A percentile compares a stretch with the other conserved stretches of the same genome.
These are phyloP conservation scores for Apoda limacodes DNA, from an alignment of 2,888 invertebrate species.

Conservation along the genomic window DNA sequence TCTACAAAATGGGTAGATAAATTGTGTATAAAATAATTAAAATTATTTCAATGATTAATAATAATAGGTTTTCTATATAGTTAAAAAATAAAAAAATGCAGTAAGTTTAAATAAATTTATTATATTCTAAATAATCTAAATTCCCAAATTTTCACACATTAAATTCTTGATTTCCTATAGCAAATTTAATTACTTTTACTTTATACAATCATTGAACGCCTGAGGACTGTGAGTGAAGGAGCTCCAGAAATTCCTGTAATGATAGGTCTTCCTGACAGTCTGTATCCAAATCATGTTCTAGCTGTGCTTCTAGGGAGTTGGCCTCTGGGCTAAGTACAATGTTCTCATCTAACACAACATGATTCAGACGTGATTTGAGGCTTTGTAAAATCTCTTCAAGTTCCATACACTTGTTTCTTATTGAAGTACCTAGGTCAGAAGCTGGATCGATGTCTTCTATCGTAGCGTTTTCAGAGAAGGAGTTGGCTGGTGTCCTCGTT, in stretches of 20 bases:
- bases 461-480: conserved; percentile 51
- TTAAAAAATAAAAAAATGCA: conserved; percentile 24
- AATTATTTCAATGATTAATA: too few relatives aligned
- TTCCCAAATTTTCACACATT: conserved; percentile 52
- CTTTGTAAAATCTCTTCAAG: conserved; percentile 63
- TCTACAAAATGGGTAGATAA: too few relatives aligned
- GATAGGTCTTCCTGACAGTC: conserved; percentile 65
- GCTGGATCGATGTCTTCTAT: conserved; percentile 62
- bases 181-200: conserved; percentile 21
- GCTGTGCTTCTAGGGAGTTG: conserved; percentile 57
- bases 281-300: conserved; percentile 63
- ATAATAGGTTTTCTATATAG: too few relatives aligned
- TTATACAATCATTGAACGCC: conserved; percentile 42
- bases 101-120: conserved; percentile 35
- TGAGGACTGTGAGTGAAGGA: conserved; percentile 53
- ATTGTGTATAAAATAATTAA: too few relatives aligned
- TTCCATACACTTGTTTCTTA: conserved; percentile 62
- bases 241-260: conserved; percentile 59
- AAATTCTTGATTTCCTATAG: conserved; percentile 50
- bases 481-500: conserved; percentile 58
- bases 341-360: conserved; percentile 62
- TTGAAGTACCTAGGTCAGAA: conserved; percentile 60
- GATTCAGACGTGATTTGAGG: conserved; percentile 59
- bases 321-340: conserved; percentile 62
- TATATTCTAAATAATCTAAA: conserved; percentile 41